These are phyloP conservation scores for Parauchenoglanis ngamensis DNA, from an alignment of 2,797 vertebrate species.

Conservation along the genomic window DNA sequence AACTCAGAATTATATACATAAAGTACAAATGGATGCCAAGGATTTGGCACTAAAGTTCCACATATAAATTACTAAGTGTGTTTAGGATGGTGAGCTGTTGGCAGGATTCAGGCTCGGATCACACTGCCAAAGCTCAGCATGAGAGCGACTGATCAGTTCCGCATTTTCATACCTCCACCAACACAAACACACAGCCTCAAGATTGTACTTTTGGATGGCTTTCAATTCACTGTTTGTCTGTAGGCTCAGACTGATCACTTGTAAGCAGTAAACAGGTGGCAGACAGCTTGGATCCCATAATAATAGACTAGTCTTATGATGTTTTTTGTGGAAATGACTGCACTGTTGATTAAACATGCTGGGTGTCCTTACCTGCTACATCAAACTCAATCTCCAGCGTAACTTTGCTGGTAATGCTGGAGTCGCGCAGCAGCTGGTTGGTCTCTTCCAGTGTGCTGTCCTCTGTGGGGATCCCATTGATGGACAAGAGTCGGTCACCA, in stretches of 20 bases:
- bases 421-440: conserved; percentile 95
- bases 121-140: conserved; percentile 37
- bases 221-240: conserved; percentile 28
- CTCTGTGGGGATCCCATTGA: conserved; percentile 94
- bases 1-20: not conserved
- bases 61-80: conserved; percentile 35
- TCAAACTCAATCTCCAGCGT: conserved; percentile 98
- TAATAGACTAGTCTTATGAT: not conserved
- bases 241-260: conserved; percentile 23
- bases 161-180: conserved; percentile 19
- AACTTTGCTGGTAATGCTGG: conserved; percentile 92
- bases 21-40: not conserved
- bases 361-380: conserved; percentile 84
- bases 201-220: conserved; percentile 17
- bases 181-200: conserved; percentile 18
- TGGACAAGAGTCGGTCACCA: conserved; percentile 93
- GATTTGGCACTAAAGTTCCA: conserved; percentile 3
- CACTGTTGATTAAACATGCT: not conserved
- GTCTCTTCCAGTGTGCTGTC: conserved; percentile 97
- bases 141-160: not conserved
- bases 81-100: conserved; percentile 6
- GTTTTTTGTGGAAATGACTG: not conserved
- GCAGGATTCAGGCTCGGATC: conserved; percentile 22
- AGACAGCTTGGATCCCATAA: conserved; percentile 31
- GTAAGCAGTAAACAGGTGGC: conserved; percentile 33